Evolutionary conservation across 2,113 vertebrate genomes (phyloP).

Genomic region (Macquaria australasica): DNA sequence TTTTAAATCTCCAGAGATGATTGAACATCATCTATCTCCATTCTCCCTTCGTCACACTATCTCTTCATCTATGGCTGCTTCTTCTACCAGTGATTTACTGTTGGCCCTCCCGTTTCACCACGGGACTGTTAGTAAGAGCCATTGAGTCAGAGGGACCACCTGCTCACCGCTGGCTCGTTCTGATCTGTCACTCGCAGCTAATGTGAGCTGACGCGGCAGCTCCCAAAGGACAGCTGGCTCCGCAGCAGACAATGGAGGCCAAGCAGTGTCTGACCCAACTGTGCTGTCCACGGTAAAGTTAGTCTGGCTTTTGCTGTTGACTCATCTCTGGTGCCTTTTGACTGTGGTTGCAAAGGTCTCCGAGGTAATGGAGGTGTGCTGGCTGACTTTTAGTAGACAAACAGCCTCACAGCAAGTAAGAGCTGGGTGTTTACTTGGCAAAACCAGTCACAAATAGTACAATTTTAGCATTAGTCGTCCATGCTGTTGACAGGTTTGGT

Average conservation of each 20-base stretch:
- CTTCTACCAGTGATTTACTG: background rate
- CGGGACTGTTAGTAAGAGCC: slow-evolving; percentile 11
- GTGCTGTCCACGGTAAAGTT: slow-evolving; percentile 16
- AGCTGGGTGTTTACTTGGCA: background rate
- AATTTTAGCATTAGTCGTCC: background rate
- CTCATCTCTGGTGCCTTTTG: slow-evolving; percentile 20
- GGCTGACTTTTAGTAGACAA: background rate
- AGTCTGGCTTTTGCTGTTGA: slow-evolving; percentile 7
- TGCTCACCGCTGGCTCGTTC: slow-evolving; percentile 50
- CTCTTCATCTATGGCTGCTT: background rate
- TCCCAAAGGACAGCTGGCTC: slow-evolving; percentile 69
- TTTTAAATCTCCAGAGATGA: background rate
- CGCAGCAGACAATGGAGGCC: slow-evolving; percentile 52
- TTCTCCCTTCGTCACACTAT: background rate
- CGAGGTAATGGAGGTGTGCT: background rate
- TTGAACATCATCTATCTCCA: background rate
- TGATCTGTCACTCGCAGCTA: slow-evolving; percentile 56
- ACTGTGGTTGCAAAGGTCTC: slow-evolving; percentile 3
- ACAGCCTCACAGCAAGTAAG: background rate
- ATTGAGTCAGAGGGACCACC: slow-evolving; percentile 57
- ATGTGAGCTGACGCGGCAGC: slow-evolving; percentile 69
- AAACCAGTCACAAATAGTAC: background rate
- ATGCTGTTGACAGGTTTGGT: background rate
- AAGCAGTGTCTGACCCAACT: slow-evolving; percentile 55
- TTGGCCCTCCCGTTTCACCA: background rate